Conservation (phyloP, 2,113 vertebrate species). For the Nasalis larvatus region DNA sequence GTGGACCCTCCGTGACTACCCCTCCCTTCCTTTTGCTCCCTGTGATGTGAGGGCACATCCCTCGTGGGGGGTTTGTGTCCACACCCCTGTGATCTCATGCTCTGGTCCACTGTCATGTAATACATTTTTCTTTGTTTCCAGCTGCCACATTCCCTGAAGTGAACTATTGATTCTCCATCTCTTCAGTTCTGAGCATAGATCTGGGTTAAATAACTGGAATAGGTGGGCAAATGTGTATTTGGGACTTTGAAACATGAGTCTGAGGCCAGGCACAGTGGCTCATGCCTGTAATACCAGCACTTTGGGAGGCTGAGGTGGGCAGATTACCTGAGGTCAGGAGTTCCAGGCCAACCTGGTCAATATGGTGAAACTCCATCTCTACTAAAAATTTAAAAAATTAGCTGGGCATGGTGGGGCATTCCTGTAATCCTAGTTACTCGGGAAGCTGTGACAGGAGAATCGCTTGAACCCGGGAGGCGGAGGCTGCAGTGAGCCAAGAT, state of each 20-base stretch:
- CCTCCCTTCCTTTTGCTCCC: not conserved
- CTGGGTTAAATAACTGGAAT: not conserved
- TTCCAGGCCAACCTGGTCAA: too few species aligned
- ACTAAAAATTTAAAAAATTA: too few species aligned
- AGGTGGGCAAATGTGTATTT: not conserved
- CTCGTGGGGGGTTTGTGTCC: not conserved
- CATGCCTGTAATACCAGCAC: too few species aligned
- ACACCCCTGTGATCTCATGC: not conserved
- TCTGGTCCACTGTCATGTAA: not conserved
- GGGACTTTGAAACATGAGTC: too few species aligned
- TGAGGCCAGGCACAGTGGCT: too few species aligned
- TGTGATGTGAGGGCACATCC: not conserved
- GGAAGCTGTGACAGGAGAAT: too few species aligned
- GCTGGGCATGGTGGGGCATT: too few species aligned
- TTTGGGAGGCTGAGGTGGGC: too few species aligned
- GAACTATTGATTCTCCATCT: not conserved
- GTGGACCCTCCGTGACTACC: not conserved
- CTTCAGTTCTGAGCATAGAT: not conserved
- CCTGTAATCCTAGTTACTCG: too few species aligned
- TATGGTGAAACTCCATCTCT: too few species aligned
- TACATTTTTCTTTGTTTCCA: not conserved
- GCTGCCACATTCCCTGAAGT: not conserved
- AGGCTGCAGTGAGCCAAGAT: too few species aligned
- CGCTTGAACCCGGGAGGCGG: accelerated
- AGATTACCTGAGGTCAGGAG: too few species aligned